A percentile compares a stretch with the other conserved stretches of the same genome.
Evolutionary conservation across 2,797 vertebrate genomes (phyloP).

Genomic region (Manis javanica): DNA sequence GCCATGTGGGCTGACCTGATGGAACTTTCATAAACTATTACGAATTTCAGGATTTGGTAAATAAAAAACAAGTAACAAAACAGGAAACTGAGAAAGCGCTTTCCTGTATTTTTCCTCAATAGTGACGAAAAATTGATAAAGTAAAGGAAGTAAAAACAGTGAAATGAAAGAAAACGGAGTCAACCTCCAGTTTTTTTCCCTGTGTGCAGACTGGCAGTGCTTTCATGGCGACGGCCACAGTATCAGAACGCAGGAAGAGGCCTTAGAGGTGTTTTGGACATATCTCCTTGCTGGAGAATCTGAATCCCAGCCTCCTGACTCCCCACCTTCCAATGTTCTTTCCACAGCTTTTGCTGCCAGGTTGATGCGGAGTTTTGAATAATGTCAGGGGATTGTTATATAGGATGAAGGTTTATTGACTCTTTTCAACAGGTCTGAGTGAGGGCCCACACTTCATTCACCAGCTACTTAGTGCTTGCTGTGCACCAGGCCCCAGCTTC

Average conservation of each 20-base stretch:
- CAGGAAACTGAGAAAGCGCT: not conserved
- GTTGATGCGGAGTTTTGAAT: not conserved
- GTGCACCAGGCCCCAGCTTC: fast-evolving
- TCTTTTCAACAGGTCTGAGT: not conserved
- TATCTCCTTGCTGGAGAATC: not conserved
- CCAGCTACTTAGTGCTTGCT: not conserved
- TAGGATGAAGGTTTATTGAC: not conserved
- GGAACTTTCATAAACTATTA: not conserved
- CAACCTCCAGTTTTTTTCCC: fast-evolving
- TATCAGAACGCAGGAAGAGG: not conserved
- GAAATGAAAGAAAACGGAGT: not conserved
- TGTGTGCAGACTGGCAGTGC: too few relatives aligned
- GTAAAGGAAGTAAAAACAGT: not conserved
- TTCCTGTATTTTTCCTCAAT: not conserved
- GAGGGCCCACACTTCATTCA: not conserved
- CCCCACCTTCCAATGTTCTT: fast-evolving
- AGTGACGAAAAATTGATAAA: not conserved
- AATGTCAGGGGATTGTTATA: not conserved
- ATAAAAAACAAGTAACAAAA: not conserved
- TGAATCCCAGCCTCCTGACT: fast-evolving
- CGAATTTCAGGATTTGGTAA: not conserved
- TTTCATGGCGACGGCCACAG: too few relatives aligned
- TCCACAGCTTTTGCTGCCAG: not conserved
- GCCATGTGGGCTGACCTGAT: not conserved
- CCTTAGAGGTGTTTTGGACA: not conserved